Base-by-base conservation (phyloP, 2,113 vertebrate species). In the Lamprotornis superbus region DNA sequence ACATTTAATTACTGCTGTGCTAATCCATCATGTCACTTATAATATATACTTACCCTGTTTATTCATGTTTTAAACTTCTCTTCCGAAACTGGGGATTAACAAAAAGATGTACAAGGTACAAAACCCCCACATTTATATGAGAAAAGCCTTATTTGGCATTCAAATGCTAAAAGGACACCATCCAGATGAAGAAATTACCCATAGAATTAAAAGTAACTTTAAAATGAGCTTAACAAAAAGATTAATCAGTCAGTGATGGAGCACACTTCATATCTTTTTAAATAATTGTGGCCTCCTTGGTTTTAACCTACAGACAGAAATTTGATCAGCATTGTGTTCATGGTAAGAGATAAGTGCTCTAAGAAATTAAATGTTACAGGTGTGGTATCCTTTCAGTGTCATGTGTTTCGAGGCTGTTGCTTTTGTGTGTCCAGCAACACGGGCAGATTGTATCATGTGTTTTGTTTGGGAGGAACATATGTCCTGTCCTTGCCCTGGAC, bases 1-100 rank as follows among this genome's bases (percentile, higher is more conserved):
- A 78, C 83, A 47, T 95, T 74, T 89, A 82, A 83, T 93, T 87
- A 84, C 80, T 87, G 82, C 94, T 89, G 39, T 81, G 88, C 90
- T 96, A 93, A 94, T 83, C 71, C 35, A 8, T 86, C 28, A 31
- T 92, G 69, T 89, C 78, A 61, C 55, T 83, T 91, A 57, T 28
- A 69, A 90, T 63, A 65, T 59, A 20, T 83, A 55, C 55, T 88
- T 69, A 40, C 16, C 57, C 70, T 90, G 20, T 44, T 21, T 77
- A 31, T 40, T 86, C 49, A 52, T 40, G 74, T 76, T 90, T 90
- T 55, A 67, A 84, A 50, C 63, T 40, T 83, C 40, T 49, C 12
- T 47, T 44, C 39, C 78, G 19, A 64, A 65, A 61, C 9, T 20
- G 16, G 27, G 27, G 11, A 50, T 59, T 83, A 47, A 22, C 59